These are phyloP conservation scores for Tonatia bakeri DNA, from an alignment of 2,113 vertebrate species.

Conservation along the genomic window DNA sequence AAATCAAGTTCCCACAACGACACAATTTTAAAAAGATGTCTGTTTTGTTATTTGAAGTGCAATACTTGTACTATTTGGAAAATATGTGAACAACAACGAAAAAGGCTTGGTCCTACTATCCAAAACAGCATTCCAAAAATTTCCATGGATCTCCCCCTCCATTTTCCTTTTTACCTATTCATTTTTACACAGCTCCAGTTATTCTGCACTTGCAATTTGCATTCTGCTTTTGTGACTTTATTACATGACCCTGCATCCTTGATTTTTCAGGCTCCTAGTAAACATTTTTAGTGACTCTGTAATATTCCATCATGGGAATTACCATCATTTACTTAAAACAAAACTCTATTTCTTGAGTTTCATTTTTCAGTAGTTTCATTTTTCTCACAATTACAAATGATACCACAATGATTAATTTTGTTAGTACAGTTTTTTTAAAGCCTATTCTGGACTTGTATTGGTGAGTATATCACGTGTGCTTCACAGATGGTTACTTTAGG, in stretches of 20 bases:
- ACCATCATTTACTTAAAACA: neutral
- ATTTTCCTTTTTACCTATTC: neutral
- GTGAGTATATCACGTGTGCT: neutral
- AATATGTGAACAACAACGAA: neutral
- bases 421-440: neutral
- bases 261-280: neutral
- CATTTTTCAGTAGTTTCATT: neutral
- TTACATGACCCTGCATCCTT: neutral
- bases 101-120: neutral
- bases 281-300: neutral
- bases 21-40: neutral
- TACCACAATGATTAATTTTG: neutral
- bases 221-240: neutral
- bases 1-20: neutral
- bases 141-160: neutral
- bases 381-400: neutral
- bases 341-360: neutral
- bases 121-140: neutral
- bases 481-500: neutral
- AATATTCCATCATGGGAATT: neutral
- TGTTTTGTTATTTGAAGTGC: neutral
- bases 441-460: neutral
- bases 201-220: neutral
- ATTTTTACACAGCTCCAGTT: neutral
- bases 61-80: neutral